A percentile compares a stretch with the other conserved stretches of the same genome.
Evolutionary conservation across 2,797 vertebrate species (phyloP).

Genomic region (Lerista edwardsae): DNA sequence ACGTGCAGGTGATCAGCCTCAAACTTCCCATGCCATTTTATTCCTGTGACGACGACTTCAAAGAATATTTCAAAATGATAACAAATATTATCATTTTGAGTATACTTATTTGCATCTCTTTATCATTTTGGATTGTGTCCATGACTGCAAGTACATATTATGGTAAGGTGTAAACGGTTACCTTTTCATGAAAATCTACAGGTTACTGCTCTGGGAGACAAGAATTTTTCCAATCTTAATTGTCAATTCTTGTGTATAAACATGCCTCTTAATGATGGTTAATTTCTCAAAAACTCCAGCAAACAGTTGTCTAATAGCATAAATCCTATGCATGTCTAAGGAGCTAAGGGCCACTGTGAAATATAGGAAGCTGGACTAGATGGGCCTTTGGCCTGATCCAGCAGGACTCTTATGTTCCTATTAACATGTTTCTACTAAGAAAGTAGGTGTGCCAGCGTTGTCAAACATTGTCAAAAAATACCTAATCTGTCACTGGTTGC

Average conservation of each 20-base stretch:
- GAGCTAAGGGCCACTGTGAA: too few species aligned
- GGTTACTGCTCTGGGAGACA: not conserved
- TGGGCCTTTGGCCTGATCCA: too few species aligned
- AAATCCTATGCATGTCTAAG: too few species aligned
- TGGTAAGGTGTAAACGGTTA: constrained; percentile 79
- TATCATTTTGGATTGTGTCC: constrained; percentile 93
- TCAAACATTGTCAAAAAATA: not conserved
- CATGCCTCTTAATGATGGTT: not conserved
- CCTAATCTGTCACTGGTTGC: not conserved
- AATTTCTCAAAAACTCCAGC: not conserved
- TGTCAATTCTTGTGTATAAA: not conserved
- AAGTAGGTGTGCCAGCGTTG: not conserved
- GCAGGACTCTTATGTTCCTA: too few species aligned
- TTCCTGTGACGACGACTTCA: constrained; percentile 70
- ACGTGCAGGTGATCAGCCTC: constrained; percentile 54
- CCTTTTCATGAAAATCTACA: constrained; percentile 4
- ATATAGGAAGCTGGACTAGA: too few species aligned
- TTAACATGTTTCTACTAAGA: not conserved
- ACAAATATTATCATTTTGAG: constrained; percentile 89
- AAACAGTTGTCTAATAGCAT: too few species aligned
- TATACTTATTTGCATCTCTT: constrained; percentile 87
- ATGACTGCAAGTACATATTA: constrained; percentile 87
- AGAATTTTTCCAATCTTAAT: not conserved
- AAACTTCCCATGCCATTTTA: constrained; percentile 65
- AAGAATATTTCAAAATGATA: constrained; percentile 90